These are phyloP conservation scores for Anthrax anthrax DNA, from an alignment of 2,888 invertebrate genomes.

Conservation along the genomic window DNA sequence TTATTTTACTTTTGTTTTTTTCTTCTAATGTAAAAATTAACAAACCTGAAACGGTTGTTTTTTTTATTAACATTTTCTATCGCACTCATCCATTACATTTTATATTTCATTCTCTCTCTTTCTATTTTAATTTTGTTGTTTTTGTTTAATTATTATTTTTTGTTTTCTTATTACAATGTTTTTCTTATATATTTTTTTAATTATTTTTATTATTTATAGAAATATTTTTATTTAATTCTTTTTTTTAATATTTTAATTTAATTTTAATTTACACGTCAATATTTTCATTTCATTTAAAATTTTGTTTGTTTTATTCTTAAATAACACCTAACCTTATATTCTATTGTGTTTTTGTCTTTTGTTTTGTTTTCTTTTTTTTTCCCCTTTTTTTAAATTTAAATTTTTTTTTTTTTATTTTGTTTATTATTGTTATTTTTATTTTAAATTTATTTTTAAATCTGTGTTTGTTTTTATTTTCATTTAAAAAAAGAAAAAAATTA, in stretches of 20 bases:
- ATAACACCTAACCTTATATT: conserved; percentile 18
- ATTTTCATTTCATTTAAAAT: conserved; percentile 8
- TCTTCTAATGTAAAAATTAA: conserved; percentile 5
- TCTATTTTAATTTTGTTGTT: no score
- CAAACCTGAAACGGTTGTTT: conserved; percentile 6
- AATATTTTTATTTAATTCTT: background rate
- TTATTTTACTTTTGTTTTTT: background rate
- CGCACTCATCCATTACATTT: no score
- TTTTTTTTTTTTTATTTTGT: background rate
- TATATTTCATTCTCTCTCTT: no score
- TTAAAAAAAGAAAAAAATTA: no score
- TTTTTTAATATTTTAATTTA: background rate
- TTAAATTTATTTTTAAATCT: conserved; percentile 1
- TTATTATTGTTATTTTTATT: conserved; percentile 8
- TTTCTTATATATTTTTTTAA: conserved; percentile 4
- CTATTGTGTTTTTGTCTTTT: conserved; percentile 11
- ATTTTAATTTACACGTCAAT: no score
- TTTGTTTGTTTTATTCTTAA: conserved; percentile 8
- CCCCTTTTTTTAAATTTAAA: background rate
- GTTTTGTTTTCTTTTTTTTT: conserved; percentile 7
- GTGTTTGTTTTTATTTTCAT: no score
- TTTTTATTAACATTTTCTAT: background rate
- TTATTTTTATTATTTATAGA: background rate
- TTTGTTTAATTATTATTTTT: background rate
- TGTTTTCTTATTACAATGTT: conserved; percentile 5